Percentiles rank a stretch among this genome's conserved stretches.
Evolutionary conservation across 1,140 invertebrate species (phyloP).

Genomic region (Andricus grossulariae): DNA sequence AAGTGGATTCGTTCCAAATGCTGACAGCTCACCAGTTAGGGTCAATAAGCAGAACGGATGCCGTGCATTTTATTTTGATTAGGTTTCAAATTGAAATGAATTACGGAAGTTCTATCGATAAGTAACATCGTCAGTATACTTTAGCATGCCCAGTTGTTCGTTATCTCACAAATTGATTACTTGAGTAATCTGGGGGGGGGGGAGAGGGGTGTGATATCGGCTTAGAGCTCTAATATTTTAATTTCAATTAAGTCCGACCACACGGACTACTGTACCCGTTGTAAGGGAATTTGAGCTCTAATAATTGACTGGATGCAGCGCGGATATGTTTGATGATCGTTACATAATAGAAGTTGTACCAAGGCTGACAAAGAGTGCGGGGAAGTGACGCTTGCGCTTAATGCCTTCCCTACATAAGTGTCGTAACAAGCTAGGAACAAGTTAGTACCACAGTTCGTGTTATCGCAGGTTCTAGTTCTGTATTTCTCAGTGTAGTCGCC

Average conservation of each 20-base stretch:
- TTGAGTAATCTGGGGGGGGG: constrained; percentile 1
- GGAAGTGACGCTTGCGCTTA: constrained; percentile 55
- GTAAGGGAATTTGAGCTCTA: constrained; percentile 6
- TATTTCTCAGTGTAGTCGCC: too few species aligned
- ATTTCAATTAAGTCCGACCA: constrained; percentile 3
- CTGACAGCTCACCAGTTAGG: neutral
- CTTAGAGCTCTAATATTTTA: constrained; percentile 10
- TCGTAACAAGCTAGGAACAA: constrained; percentile 41
- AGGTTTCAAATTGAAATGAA: constrained; percentile 3
- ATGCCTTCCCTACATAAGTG: constrained; percentile 57
- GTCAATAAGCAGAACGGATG: constrained; percentile 22
- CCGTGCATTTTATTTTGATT: constrained; percentile 16
- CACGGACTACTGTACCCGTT: neutral
- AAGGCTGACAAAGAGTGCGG: constrained; percentile 41
- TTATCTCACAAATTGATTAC: constrained; percentile 11
- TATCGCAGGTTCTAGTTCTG: constrained; percentile 29
- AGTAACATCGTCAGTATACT: constrained; percentile 5
- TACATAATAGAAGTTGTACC: constrained; percentile 12
- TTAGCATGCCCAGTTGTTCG: neutral
- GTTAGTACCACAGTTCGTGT: constrained; percentile 48
- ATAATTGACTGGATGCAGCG: constrained; percentile 21
- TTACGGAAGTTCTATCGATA: constrained; percentile 25
- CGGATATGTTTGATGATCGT: constrained; percentile 21
- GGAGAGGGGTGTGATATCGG: neutral
- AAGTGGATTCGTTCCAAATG: neutral